Evolutionary conservation across 2,888 invertebrate species (phyloP), one percentile per base, ranked within the genome.

Genomic region (Marasmarcha lunaedactyla): DNA sequence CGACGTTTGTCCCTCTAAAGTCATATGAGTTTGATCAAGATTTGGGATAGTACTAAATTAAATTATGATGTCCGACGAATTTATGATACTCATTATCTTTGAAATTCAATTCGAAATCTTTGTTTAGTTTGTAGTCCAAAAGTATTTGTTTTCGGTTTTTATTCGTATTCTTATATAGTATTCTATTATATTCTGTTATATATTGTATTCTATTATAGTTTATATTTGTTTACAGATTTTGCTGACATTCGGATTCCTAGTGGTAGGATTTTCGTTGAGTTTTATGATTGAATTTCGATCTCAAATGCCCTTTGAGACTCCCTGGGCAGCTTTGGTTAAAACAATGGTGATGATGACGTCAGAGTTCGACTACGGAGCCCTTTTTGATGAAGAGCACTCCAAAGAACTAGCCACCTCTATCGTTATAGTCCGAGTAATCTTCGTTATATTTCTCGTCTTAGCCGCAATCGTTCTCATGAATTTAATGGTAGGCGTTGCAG

Each of bases 331-430:
- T 0, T 53, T 87, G 1, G 76, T 86, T 12, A 86, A 86, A 48
- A 86, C 86, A 0, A 69, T 86, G 33, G 85, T 86, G 6, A 87
- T 87, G 87, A 86, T 86, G 86, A 86, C 86, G 4, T 85, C 86
- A 40, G 87, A 87, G 49, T 86, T 86, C 37, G 86, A 87, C 46
- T 86, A 87, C 49, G 63, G 50, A 6, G 69, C 74, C 2, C 54
- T 86, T 6, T 86, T 86, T 38, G 78, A 81, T 39, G 65, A 77
- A 42, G 64, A 65, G n/a, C 71, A 77, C 45, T 62, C 71, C 1
- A 54, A 64, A 42, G 62, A 76, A 45, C 58, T 74, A 0, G 69
- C 72, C 1, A 69, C 73, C 0, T 83, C 74, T 1, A 56, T 77
- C 13, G 54, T 77, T 27, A 59, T 86, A 20, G 73, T 85, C 1